Conservation (phyloP, 1,140 invertebrate genomes). For the Drosophila sproati region DNA sequence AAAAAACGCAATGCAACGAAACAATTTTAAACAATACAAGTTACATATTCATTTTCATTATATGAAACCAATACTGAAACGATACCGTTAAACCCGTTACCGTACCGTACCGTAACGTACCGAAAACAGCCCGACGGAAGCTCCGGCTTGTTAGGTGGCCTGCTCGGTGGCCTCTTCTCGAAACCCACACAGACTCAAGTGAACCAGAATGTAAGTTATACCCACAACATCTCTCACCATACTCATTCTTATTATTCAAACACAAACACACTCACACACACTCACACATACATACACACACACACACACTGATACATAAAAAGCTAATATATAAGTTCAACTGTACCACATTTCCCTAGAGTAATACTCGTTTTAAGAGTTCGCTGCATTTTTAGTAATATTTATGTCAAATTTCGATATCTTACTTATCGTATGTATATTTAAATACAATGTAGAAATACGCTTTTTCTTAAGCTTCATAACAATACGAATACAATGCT, state of each 20-base stretch:
- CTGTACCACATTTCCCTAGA: slow-evolving; percentile 53
- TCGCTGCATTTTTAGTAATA: slow-evolving; percentile 52
- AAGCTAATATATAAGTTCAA: slow-evolving; percentile 56
- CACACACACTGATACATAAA: slow-evolving; percentile 23
- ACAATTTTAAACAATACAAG: slow-evolving; percentile 82
- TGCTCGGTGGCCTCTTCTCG: slow-evolving; percentile 84
- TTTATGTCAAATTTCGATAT: slow-evolving; percentile 10
- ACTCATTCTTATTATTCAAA: slow-evolving; percentile 27
- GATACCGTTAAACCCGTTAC: slow-evolving; percentile 41
- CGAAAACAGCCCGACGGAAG: slow-evolving; percentile 80
- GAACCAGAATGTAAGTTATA: slow-evolving; percentile 85
- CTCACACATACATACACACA: slow-evolving; percentile 23
- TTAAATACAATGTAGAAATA: slow-evolving; percentile 26
- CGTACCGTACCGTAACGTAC: slow-evolving; percentile 32
- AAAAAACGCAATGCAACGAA: slow-evolving; percentile 74
- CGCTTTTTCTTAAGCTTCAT: slow-evolving; percentile 32
- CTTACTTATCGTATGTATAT: slow-evolving; percentile 9
- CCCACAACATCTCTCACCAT: slow-evolving; percentile 80
- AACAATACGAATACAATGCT: slow-evolving; percentile 9
- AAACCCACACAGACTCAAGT: slow-evolving; percentile 84
- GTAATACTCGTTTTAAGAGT: slow-evolving; percentile 54
- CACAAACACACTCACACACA: slow-evolving; percentile 19
- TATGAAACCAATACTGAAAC: slow-evolving; percentile 73
- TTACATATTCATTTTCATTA: slow-evolving; percentile 83
- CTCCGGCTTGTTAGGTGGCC: slow-evolving; percentile 84